phyloP scores from a whole-genome alignment of 2,113 vertebrate species.

The Cyanoliseus patagonus region DNA sequence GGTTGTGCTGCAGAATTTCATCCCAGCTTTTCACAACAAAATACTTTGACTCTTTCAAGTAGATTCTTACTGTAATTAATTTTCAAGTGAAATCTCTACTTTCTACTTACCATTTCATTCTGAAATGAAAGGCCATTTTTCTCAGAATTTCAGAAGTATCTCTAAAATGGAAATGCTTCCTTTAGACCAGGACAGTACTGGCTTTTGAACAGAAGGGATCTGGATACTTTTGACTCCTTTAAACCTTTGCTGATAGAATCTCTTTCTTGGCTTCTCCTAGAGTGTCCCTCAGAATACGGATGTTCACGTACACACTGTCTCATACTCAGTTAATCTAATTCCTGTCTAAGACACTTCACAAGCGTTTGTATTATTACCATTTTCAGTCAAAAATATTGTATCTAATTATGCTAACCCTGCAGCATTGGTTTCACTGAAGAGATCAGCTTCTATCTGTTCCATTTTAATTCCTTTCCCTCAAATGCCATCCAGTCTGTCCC shows the following conservation, averaged over 20 bases:
- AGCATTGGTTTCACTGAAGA: neutral
- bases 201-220: neutral
- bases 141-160: neutral
- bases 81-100: neutral
- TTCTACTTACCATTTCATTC: neutral
- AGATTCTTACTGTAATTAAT: neutral
- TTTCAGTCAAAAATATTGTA: conserved; percentile 9
- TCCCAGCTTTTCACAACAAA: neutral
- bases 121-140: neutral
- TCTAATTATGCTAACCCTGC: neutral
- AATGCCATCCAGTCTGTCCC: neutral
- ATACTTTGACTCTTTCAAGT: neutral
- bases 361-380: neutral
- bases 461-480: neutral
- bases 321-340: neutral
- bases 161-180: neutral
- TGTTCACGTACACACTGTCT: neutral
- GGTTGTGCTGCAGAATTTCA: neutral
- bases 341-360: neutral
- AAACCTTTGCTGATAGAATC: neutral
- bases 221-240: neutral
- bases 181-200: neutral
- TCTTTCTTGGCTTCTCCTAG: neutral
- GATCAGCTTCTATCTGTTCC: neutral
- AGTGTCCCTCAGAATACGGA: neutral